These are phyloP conservation scores for Gambusia holbrooki DNA, from an alignment of 2,113 vertebrate genomes.

Conservation along the genomic window DNA sequence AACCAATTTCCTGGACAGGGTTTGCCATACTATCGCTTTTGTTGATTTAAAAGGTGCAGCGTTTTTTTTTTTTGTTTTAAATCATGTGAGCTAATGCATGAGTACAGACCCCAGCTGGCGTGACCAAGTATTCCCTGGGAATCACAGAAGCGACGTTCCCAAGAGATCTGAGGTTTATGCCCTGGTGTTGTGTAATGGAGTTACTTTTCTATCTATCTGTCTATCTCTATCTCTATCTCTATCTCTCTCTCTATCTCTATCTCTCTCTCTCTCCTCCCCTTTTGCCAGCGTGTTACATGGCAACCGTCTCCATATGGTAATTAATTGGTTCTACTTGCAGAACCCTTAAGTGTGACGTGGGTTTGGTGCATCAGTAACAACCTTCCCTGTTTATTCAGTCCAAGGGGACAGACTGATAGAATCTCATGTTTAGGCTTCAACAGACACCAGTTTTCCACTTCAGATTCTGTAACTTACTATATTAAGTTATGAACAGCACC, in stretches of 20 bases:
- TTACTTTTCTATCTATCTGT: not conserved
- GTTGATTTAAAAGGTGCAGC: slow-evolving; percentile 18
- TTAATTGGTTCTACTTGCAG: slow-evolving; percentile 58
- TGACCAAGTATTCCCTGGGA: slow-evolving; percentile 47
- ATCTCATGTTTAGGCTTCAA: not conserved
- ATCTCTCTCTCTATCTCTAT: no score
- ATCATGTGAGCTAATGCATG: slow-evolving; percentile 27
- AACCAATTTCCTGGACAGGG: not conserved
- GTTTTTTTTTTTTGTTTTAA: slow-evolving; percentile 37
- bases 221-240: not conserved
- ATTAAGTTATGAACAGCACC: not conserved
- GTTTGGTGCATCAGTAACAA: slow-evolving; percentile 9
- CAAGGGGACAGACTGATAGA: not conserved
- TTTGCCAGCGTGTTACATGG: slow-evolving; percentile 36
- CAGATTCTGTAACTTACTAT: not conserved
- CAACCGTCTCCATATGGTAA: slow-evolving; percentile 58
- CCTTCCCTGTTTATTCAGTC: not conserved
- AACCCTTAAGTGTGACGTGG: slow-evolving; percentile 36
- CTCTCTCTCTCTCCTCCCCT: not conserved
- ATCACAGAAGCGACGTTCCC: slow-evolving; percentile 61
- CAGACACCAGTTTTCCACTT: not conserved
- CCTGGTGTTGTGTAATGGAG: slow-evolving; percentile 51
- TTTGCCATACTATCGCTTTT: not conserved
- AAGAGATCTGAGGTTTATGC: slow-evolving; percentile 46
- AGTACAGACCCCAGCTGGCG: slow-evolving; percentile 63